phyloP scores from a whole-genome alignment of 2,888 invertebrate species.

The Synanthedon myopaeformis region DNA sequence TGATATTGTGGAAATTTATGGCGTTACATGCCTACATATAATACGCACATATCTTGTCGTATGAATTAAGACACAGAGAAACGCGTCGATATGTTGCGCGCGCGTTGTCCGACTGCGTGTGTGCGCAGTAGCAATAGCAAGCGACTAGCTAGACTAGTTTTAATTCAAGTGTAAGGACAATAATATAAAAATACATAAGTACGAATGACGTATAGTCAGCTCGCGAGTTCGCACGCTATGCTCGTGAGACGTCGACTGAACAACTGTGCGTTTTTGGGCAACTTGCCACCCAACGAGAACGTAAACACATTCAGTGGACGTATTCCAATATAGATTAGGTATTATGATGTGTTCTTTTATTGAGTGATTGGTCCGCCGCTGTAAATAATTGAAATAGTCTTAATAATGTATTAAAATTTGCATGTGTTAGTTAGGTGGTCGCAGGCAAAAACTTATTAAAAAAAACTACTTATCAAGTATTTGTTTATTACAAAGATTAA shows the following conservation, averaged over 20 bases:
- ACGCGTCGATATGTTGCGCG: slow-evolving; percentile 3
- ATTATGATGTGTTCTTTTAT: neutral
- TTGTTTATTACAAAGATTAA: no score
- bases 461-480: no score
- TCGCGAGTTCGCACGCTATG: slow-evolving; percentile 5
- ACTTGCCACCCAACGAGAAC: slow-evolving; percentile 15
- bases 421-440: no score
- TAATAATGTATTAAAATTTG: no score
- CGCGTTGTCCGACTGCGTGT: slow-evolving; percentile 3
- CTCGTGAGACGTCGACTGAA: slow-evolving; percentile 8
- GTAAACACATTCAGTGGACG: slow-evolving; percentile 6
- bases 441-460: no score
- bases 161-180: slow-evolving; percentile 2
- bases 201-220: neutral
- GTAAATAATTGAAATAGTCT: no score
- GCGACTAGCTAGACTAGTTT: neutral
- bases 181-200: no score
- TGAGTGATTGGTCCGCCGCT: neutral
- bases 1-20: slow-evolving; percentile 26
- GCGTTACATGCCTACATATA: no score
- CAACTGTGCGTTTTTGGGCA: slow-evolving; percentile 22
- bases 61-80: slow-evolving; percentile 7
- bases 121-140: slow-evolving; percentile 1
- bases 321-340: neutral
- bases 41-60: no score